Percentiles rank a stretch among this genome's conserved stretches.
These are phyloP conservation scores for Geotrypetes seraphini DNA, from an alignment of 2,797 vertebrate species.

Conservation along the genomic window DNA sequence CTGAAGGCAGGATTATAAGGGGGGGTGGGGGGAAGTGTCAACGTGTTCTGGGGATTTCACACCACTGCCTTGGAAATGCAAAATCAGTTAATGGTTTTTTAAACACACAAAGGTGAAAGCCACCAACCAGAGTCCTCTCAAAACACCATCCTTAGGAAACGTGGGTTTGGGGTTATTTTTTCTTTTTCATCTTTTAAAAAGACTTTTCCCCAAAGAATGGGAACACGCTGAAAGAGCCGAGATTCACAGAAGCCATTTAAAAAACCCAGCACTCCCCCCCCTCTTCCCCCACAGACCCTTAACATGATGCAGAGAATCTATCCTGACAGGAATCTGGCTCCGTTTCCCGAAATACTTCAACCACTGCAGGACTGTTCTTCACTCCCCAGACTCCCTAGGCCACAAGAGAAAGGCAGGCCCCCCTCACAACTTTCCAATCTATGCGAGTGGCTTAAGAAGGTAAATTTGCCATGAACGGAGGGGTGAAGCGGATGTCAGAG, in stretches of 20 bases:
- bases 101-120: too few relatives aligned
- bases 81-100: too few relatives aligned
- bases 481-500: not conserved
- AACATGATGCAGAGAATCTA: not conserved
- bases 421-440: not conserved
- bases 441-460: not conserved
- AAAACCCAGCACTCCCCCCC: not conserved
- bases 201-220: not conserved
- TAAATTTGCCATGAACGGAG: not conserved
- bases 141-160: too few relatives aligned
- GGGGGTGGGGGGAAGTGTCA: too few relatives aligned
- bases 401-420: not conserved
- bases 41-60: too few relatives aligned
- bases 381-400: not conserved
- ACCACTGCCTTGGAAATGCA: too few relatives aligned
- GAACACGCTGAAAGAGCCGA: slow-evolving; percentile 10
- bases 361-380: not conserved
- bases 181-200: slow-evolving; percentile 1
- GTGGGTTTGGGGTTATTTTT: not conserved
- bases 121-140: too few relatives aligned
- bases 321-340: not conserved
- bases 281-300: too few relatives aligned
- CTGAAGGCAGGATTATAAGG: too few relatives aligned
- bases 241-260: slow-evolving; percentile 19
- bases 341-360: not conserved